phyloP scores from a whole-genome alignment of 2,888 invertebrate species.

The Copidosoma aretas region DNA sequence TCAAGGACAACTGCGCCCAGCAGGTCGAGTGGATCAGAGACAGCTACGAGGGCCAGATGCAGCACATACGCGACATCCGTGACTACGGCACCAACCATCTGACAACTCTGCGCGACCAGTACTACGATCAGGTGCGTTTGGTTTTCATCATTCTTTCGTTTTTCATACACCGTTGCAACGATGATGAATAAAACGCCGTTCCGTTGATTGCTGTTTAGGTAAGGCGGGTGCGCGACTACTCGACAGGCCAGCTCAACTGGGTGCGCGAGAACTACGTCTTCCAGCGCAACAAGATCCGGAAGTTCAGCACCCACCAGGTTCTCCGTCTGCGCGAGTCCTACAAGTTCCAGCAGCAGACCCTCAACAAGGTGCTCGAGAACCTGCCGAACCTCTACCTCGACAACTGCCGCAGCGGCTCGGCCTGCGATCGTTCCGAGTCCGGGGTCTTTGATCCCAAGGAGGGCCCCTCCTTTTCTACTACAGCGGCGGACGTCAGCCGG shows the following conservation, averaged over 20 bases:
- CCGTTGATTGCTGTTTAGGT: slow-evolving; percentile 68
- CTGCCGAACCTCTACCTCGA: slow-evolving; percentile 89
- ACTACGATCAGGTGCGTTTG: slow-evolving; percentile 82
- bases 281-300: slow-evolving; percentile 91
- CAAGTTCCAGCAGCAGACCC: slow-evolving; percentile 93
- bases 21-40: slow-evolving; percentile 94
- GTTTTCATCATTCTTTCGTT: not conserved
- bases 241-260: slow-evolving; percentile 88
- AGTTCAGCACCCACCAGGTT: slow-evolving; percentile 93
- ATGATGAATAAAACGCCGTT: not conserved
- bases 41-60: slow-evolving; percentile 88
- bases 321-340: slow-evolving; percentile 88
- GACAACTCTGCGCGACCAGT: slow-evolving; percentile 86
- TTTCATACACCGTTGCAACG: not conserved
- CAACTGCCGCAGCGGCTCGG: slow-evolving; percentile 85
- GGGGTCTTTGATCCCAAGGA: slow-evolving; percentile 73
- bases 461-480: slow-evolving; percentile 40
- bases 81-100: slow-evolving; percentile 91
- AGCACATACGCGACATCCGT: slow-evolving; percentile 84
- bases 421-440: slow-evolving; percentile 76
- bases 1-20: slow-evolving; percentile 91
- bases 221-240: slow-evolving; percentile 89
- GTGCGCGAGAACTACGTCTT: slow-evolving; percentile 94
- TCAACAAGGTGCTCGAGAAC: slow-evolving; percentile 93
- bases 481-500: slow-evolving; percentile 45